These are phyloP conservation scores for Trogon surrucura DNA, from an alignment of 2,113 vertebrate species.

Conservation along the genomic window DNA sequence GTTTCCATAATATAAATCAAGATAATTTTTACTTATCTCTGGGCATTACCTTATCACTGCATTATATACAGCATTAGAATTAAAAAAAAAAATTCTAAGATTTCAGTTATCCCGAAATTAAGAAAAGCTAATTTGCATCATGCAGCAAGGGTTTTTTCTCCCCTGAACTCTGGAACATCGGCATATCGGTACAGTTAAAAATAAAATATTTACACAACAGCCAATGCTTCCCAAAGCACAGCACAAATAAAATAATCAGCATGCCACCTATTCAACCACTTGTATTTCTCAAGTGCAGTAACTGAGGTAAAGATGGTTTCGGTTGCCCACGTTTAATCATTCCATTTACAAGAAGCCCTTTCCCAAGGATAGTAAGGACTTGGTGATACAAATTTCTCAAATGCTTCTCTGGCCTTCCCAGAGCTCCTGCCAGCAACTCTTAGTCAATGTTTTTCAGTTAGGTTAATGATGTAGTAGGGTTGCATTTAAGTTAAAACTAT, in stretches of 20 bases:
- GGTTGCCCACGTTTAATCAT: neutral
- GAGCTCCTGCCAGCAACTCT: neutral
- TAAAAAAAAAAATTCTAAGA: neutral
- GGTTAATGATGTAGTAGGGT: neutral
- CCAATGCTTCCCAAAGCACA: neutral
- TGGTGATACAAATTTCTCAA: neutral
- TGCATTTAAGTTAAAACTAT: neutral
- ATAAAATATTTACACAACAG: neutral
- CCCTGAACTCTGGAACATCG: neutral
- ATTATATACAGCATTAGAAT: neutral
- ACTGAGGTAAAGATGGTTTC: neutral
- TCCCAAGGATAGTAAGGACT: neutral
- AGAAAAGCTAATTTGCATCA: neutral
- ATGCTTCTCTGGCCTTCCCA: neutral
- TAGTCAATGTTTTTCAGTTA: neutral
- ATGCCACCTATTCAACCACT: neutral
- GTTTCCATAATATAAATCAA: neutral
- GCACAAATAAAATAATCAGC: neutral
- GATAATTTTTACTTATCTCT: neutral
- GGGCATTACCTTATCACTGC: neutral
- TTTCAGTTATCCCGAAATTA: neutral
- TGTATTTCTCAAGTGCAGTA: neutral
- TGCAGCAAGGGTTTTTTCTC: neutral
- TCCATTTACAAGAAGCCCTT: neutral
- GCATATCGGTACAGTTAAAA: neutral